Evolutionary conservation across 2,113 vertebrate genomes (phyloP).

Genomic region (Indicator maculatus): DNA sequence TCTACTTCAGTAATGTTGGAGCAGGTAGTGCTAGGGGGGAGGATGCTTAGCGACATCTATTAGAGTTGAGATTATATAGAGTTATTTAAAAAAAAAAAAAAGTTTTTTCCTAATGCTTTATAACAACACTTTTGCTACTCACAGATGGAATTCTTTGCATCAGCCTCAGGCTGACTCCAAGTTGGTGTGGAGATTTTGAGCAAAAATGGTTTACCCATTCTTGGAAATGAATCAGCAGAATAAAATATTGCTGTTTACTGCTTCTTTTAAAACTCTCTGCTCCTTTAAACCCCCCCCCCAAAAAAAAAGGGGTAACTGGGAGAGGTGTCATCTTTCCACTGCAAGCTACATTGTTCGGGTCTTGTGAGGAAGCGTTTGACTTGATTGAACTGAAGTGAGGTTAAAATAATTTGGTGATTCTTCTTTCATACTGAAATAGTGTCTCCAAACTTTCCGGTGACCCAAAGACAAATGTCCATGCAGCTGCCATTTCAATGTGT

Average conservation of each 20-base stretch:
- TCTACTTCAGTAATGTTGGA: not conserved
- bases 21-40: not conserved
- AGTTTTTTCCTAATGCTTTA: not conserved
- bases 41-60: not conserved
- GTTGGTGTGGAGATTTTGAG: not conserved
- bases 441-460: not conserved
- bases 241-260: not conserved
- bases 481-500: not conserved
- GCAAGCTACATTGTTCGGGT: not conserved
- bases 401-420: not conserved
- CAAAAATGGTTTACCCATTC: not conserved
- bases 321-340: not conserved
- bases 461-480: not conserved
- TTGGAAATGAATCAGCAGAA: conserved; percentile 1
- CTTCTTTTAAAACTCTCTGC: not conserved
- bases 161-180: not conserved
- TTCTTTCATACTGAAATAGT: not conserved
- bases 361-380: not conserved
- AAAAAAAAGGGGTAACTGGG: not conserved
- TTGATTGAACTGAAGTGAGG: not conserved
- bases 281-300: not conserved
- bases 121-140: not conserved
- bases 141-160: not conserved
- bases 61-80: not conserved
- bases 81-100: not conserved